Base-by-base conservation (phyloP, 2,888 invertebrate genomes). In the Agrochola circellaris region DNA sequence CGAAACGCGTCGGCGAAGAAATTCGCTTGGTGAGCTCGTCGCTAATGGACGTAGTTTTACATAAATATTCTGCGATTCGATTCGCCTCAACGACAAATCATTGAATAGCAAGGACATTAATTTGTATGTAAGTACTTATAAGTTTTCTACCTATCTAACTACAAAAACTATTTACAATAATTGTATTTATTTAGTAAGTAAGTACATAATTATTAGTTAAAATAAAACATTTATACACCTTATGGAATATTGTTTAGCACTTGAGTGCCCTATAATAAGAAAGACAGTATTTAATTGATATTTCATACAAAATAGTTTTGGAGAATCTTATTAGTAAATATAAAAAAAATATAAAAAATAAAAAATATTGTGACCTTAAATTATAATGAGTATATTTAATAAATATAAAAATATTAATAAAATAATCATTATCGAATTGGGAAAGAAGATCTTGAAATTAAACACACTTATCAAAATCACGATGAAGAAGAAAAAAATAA, bases 161-260 rank as follows among this genome's bases (percentile, higher is more conserved):
- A 88, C 82, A 85, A 82, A 89, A 90, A 88, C 88, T 87, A 88
- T 90, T 83, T 89, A 89, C 87, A 88, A 34, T 34, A 34, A 76
- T 82, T 82, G 23, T 38, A 72, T 70, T 73, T 78, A 73, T 79
- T 71, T 65, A 67, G 45, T 87, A 83, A 83, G 76, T 90, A 90
- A 90, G 90, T 90, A 90, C 89, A 77, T 79, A 26, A 20, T 79
- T 79, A 64, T 71, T 77, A 79, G 64, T 79, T 65, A n/a, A 62
- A 74, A 26, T 85, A 82, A 86, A 87, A 88, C 64, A 82, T 84
- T 79, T 75, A 85, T 82, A 85, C 73, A 87, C 71, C 79, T 9
- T 42, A 51, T 78, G 87, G 77, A 81, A 83, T 81, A 86, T 73
- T 56, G 51, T 79, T 80, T 61, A 77, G 79, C 79, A 84, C 77